These are phyloP conservation scores for Galeopsomyia nigrocyanea DNA, from an alignment of 2,888 invertebrate genomes.

Conservation along the genomic window DNA sequence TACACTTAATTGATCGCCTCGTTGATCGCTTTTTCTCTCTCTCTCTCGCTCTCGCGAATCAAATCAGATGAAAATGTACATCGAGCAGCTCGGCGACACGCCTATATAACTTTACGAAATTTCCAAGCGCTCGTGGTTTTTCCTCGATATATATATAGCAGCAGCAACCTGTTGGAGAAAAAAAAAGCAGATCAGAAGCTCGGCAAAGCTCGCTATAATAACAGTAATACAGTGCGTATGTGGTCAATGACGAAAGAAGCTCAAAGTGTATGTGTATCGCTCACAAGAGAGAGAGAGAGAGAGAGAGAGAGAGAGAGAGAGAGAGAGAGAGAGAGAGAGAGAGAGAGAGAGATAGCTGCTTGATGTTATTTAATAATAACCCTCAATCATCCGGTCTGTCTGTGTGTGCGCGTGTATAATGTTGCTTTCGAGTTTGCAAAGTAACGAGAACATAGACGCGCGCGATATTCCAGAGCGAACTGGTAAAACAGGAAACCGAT, in stretches of 20 bases:
- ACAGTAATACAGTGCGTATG: neutral
- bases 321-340: no score
- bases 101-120: constrained; percentile 39
- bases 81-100: constrained; percentile 20
- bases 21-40: no score
- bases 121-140: neutral
- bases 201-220: neutral
- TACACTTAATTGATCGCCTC: constrained; percentile 36
- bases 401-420: neutral
- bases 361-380: constrained; percentile 41
- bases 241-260: constrained; percentile 7
- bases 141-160: constrained; percentile 15
- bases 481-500: constrained; percentile 45
- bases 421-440: neutral
- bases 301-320: no score
- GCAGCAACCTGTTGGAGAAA: neutral
- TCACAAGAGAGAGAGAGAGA: no score
- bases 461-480: constrained; percentile 15
- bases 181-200: neutral
- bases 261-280: neutral
- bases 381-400: neutral
- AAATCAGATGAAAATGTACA: constrained; percentile 40
- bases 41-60: constrained; percentile 7
- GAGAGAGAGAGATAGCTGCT: no score
- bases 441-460: neutral